Evolutionary conservation across 2,888 invertebrate genomes (phyloP), one percentile per base, ranked within the genome.

Genomic region (Listrodromus nycthemerus): DNA sequence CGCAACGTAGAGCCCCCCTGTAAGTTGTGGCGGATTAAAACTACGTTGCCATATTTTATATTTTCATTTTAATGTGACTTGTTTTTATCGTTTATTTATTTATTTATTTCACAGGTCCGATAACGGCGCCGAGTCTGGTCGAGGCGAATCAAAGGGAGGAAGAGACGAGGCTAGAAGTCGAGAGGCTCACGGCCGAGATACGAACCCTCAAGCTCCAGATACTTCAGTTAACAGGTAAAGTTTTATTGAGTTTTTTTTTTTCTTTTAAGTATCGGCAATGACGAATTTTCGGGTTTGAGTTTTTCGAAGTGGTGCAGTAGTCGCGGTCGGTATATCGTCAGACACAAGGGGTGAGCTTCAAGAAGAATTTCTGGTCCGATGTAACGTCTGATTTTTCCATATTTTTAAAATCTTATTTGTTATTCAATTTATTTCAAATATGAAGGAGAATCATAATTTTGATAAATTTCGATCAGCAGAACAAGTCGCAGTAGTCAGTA

Each of bases 131-230:
- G 66, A 94, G 95, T 86, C 92, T 95, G 21, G 89, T 95, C 74
- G 95, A 95, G 86, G 88, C 88, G 16, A 91, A 89, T 88, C 95
- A 95, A 87, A 92, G 95, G 6, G 96, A 96, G 89, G 95, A 95
- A 87, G 95, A 95, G 90, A 95, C 95, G 87, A 93, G 94, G 63
- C 94, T 94, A 80, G 95, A 95, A 93, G 95, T 96, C 48, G 95
- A 95, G 80, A 94, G 95, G 75, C 94, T 96, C 48, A 95, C 95
- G 30, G 95, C 95, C 13, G 95, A 96, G 92, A 95, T 96, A 89
- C 94, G 95, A 81, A 94, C 94, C 13, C 93, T 96, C 76, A 95
- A 95, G 90, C 92, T 95, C 77, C 95, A 95, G 91, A 93, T 95
- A 77, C 92, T 95, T 70, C 95, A 95, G 88, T 92, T 95, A 81